A percentile compares a stretch with the other conserved stretches of the same genome.
These are phyloP conservation scores for Melanaphis sacchari DNA, from an alignment of 1,140 invertebrate species.

Conservation along the genomic window DNA sequence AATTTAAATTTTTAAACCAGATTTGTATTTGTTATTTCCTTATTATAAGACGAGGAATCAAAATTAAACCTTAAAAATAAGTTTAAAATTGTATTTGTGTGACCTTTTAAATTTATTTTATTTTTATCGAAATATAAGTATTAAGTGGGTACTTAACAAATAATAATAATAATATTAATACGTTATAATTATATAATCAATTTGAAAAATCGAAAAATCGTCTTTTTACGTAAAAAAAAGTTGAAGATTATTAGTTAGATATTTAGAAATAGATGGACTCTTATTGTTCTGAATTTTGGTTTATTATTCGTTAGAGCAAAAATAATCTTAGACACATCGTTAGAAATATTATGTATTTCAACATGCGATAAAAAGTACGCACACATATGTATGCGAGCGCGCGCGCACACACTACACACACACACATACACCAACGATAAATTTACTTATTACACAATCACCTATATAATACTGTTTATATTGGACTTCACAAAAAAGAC, in stretches of 20 bases:
- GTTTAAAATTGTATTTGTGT: not conserved
- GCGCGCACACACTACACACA: no score
- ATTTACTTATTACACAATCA: not conserved
- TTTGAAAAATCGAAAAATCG: not conserved
- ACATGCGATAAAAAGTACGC: not conserved
- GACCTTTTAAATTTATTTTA: not conserved
- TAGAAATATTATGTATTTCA: not conserved
- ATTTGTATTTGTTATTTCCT: not conserved
- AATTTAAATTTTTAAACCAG: not conserved
- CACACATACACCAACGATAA: not conserved
- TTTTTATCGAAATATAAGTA: not conserved
- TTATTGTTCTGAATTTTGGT: no score
- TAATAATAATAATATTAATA: not conserved
- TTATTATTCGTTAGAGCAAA: no score
- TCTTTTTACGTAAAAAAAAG: not conserved
- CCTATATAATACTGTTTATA: not conserved
- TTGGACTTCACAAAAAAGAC: not conserved
- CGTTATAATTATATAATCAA: not conserved
- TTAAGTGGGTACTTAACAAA: not conserved
- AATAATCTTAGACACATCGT: not conserved
- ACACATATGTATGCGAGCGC: no score
- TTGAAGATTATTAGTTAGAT: not conserved
- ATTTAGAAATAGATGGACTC: no score
- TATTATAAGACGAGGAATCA: not conserved
- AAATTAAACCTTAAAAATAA: not conserved